These are phyloP conservation scores for Sebastes miniatus DNA, from an alignment of 2,797 vertebrate species.

Conservation along the genomic window DNA sequence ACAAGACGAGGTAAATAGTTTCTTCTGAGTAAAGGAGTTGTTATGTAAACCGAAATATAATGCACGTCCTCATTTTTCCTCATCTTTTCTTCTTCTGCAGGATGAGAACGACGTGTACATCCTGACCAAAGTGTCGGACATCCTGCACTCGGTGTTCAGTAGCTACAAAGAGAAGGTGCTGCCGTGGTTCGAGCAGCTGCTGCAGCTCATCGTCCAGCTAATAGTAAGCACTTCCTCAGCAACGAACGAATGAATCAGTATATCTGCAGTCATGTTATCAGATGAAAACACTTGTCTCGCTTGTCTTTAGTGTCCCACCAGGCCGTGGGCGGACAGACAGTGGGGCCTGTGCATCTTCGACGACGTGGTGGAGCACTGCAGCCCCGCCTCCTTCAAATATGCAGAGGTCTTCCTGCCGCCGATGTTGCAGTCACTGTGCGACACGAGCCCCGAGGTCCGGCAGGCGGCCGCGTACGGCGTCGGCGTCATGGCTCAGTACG, in stretches of 20 bases:
- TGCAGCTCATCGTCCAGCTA: constrained; percentile 95
- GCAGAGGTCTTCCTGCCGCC: constrained; percentile 93
- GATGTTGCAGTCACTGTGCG: constrained; percentile 94
- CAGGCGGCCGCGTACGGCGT: constrained; percentile 97
- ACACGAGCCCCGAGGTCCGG: constrained; percentile 93
- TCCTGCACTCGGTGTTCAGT: constrained; percentile 98
- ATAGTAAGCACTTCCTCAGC: constrained; percentile 84
- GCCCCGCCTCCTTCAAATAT: constrained; percentile 95
- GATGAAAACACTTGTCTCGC: fast-evolving
- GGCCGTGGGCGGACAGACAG: constrained; percentile 97
- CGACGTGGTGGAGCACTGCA: constrained; percentile 97
- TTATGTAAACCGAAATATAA: no score
- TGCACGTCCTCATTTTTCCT: fast-evolving
- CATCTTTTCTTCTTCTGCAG: constrained; percentile 65
- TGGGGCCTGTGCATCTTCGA: constrained; percentile 99
- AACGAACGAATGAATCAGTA: neutral
- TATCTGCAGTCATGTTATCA: neutral
- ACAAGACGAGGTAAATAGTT: constrained; percentile 91
- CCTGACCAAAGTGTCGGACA: constrained; percentile 98
- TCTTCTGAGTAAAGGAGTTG: neutral
- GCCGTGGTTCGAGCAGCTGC: constrained; percentile 96
- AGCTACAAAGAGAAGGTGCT: constrained; percentile 97
- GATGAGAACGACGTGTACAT: constrained; percentile 99
- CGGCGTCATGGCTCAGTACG: constrained; percentile 96
- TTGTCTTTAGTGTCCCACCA: constrained; percentile 87